Evolutionary conservation across 2,797 vertebrate genomes (phyloP).

Genomic region (Myripristis jacobus): DNA sequence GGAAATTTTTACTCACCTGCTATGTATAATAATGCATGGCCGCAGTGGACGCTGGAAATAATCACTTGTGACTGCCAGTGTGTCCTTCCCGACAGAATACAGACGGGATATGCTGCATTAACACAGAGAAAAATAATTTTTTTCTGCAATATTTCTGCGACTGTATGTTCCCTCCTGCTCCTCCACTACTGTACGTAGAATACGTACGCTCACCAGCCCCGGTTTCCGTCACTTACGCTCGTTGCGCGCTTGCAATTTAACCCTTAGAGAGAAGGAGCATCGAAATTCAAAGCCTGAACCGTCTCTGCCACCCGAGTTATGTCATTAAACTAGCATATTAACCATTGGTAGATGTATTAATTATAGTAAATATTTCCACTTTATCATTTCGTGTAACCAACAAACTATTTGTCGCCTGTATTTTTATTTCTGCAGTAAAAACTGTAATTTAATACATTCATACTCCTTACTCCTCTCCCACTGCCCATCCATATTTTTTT

Average conservation of each 20-base stretch:
- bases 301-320: no score
- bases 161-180: slow-evolving; percentile 7
- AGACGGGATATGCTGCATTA: no score
- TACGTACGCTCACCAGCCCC: slow-evolving; percentile 17
- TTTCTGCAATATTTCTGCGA: not conserved
- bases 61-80: not conserved
- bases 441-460: no score
- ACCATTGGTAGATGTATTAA: no score
- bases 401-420: no score
- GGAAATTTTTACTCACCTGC: slow-evolving; percentile 78
- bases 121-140: not conserved
- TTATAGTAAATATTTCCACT: no score
- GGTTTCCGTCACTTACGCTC: slow-evolving; percentile 23
- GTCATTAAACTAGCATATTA: no score
- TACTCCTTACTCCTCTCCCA: no score
- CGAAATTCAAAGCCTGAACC: no score
- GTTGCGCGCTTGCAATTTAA: slow-evolving; percentile 40
- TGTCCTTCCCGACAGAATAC: not conserved
- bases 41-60: not conserved
- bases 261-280: slow-evolving; percentile 26
- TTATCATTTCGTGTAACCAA: no score
- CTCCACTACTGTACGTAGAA: slow-evolving; percentile 35
- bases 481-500: no score
- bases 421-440: no score
- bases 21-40: slow-evolving; percentile 35